Evolutionary conservation across 1,140 invertebrate species (phyloP).

Genomic region (Aphis craccivora): DNA sequence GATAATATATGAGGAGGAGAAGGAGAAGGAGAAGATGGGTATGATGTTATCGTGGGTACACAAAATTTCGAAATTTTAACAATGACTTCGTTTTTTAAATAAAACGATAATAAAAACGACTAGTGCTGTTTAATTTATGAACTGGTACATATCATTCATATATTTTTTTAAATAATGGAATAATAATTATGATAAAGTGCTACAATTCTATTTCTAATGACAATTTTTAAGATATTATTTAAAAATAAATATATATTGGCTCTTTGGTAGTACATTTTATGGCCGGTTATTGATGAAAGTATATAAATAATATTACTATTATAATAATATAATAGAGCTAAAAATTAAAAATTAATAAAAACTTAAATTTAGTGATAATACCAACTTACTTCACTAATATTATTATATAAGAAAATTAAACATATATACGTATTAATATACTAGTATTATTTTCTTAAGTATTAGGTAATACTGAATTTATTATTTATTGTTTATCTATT

Average conservation of each 20-base stretch:
- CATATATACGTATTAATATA: neutral
- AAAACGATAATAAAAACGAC: neutral
- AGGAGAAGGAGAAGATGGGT: neutral
- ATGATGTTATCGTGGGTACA: neutral
- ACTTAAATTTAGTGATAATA: too few relatives aligned
- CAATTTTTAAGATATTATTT: neutral
- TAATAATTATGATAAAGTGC: neutral
- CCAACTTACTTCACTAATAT: neutral
- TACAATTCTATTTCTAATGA: neutral
- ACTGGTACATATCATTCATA: too few relatives aligned
- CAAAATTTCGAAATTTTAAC: neutral
- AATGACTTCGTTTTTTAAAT: too few relatives aligned
- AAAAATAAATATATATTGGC: neutral
- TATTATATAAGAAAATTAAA: neutral
- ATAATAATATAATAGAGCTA: neutral
- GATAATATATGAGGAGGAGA: too few relatives aligned
- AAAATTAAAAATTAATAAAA: too few relatives aligned
- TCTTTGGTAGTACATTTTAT: neutral
- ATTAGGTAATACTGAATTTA: neutral
- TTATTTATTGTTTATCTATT: neutral
- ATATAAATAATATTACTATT: neutral
- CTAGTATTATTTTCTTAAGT: neutral
- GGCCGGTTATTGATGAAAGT: neutral
- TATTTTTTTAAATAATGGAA: neutral
- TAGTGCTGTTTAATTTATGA: neutral